A percentile compares a stretch with the other conserved stretches of the same genome.
Conservation (phyloP, 2,888 invertebrate species). For the Vanessa cardui region DNA sequence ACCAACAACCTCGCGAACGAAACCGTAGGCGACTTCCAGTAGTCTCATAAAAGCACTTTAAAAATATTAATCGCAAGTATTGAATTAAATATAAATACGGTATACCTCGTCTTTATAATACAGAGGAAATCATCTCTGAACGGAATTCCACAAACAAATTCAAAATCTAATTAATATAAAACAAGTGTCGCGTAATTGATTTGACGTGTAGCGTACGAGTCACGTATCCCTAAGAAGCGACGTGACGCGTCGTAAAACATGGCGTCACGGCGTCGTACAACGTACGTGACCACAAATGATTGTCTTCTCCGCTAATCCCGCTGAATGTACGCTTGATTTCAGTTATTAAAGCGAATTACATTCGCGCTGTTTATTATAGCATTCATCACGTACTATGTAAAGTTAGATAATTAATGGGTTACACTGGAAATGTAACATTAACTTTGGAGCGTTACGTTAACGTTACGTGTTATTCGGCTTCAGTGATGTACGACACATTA, state of each 20-base stretch:
- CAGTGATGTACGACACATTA: not conserved
- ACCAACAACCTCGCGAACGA: no score
- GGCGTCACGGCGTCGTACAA: slow-evolving; percentile 18
- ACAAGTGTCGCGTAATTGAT: slow-evolving; percentile 29
- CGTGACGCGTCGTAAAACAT: slow-evolving; percentile 23
- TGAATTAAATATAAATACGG: no score
- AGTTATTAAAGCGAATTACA: slow-evolving; percentile 33
- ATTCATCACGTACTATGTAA: slow-evolving; percentile 32
- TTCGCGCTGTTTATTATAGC: slow-evolving; percentile 25
- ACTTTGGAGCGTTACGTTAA: no score
- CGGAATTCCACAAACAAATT: slow-evolving; percentile 7
- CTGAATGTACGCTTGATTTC: slow-evolving; percentile 39
- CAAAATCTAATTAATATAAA: slow-evolving; percentile 23
- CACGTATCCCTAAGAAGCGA: slow-evolving; percentile 21
- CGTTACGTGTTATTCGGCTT: not conserved
- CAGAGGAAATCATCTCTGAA: not conserved
- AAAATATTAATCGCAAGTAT: no score
- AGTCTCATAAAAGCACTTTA: no score
- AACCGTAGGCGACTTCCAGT: no score
- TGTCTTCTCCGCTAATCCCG: slow-evolving; percentile 28
- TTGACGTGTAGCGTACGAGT: slow-evolving; percentile 23
- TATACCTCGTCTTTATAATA: no score
- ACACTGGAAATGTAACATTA: slow-evolving; percentile 1
- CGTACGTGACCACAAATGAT: slow-evolving; percentile 35
- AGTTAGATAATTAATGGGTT: slow-evolving; percentile 20